Conservation (phyloP, 2,113 vertebrate genomes). For the Nibea coibor region DNA sequence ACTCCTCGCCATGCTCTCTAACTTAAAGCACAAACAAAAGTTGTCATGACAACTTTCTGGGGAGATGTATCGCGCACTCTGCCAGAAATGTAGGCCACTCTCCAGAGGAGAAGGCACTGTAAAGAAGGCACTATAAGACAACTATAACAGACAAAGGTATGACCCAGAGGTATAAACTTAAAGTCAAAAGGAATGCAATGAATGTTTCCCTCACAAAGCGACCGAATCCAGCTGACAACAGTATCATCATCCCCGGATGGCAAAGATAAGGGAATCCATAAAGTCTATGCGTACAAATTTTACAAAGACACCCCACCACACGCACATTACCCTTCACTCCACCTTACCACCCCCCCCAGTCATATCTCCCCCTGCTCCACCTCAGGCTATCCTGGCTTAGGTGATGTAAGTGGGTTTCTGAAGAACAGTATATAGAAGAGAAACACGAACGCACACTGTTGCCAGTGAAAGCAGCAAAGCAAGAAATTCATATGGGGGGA, state of each 20-base stretch:
- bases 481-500: conserved; percentile 7
- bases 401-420: conserved; percentile 36
- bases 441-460: conserved; percentile 31
- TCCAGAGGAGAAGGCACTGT: conserved; percentile 23
- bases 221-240: conserved; percentile 26
- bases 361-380: not conserved
- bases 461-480: conserved; percentile 3
- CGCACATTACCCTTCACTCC: not conserved
- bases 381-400: conserved; percentile 31
- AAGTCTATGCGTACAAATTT: conserved; percentile 10
- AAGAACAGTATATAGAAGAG: not conserved
- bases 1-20: not conserved
- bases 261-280: conserved; percentile 18
- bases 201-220: conserved; percentile 21
- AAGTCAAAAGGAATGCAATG: conserved; percentile 24
- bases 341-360: not conserved
- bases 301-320: not conserved
- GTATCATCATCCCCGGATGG: not conserved
- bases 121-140: conserved; percentile 42
- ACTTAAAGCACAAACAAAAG: conserved; percentile 64
- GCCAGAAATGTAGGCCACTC: conserved; percentile 58
- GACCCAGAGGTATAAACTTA: conserved; percentile 10
- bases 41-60: conserved; percentile 68
- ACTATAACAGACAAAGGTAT: conserved; percentile 30
- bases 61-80: conserved; percentile 30